phyloP scores from a whole-genome alignment of 2,797 vertebrate genomes.

The Petrocephalus schoutedeni region DNA sequence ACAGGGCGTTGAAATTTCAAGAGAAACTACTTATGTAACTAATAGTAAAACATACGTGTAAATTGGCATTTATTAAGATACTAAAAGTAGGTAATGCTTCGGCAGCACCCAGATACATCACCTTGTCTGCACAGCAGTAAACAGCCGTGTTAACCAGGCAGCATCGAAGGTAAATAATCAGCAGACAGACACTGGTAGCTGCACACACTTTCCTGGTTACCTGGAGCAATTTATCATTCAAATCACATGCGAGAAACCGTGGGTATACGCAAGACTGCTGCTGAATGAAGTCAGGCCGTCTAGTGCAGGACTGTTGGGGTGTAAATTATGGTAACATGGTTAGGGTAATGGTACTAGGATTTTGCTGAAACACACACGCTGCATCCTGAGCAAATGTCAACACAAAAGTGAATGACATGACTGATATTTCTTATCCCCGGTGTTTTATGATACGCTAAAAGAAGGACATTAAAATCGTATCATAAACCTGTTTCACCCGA shows the following conservation, averaged over 20 bases:
- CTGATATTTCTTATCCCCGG: conserved; percentile 29
- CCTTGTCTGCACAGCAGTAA: conserved; percentile 75
- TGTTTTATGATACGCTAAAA: conserved; percentile 53
- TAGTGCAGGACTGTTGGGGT: background rate
- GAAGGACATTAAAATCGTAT: conserved; percentile 56
- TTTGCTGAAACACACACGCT: background rate
- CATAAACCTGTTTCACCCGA: conserved; percentile 65
- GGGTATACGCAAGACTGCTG: background rate
- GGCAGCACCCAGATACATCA: background rate
- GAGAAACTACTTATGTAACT: background rate
- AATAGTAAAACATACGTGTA: background rate
- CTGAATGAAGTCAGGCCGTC: background rate
- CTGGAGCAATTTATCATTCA: background rate
- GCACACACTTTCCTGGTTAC: background rate
- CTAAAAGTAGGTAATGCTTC: background rate
- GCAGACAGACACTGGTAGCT: conserved; percentile 36
- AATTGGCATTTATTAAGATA: background rate
- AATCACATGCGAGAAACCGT: background rate
- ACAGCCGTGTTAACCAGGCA: conserved; percentile 80
- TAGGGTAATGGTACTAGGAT: background rate
- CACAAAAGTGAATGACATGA: conserved; percentile 23
- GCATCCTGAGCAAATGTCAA: background rate
- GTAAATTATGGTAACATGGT: background rate
- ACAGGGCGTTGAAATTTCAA: conserved; percentile 20
- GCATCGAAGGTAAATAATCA: conserved; percentile 81